Evolutionary conservation across 2,113 vertebrate species (phyloP).

Genomic region (Cariama cristata): DNA sequence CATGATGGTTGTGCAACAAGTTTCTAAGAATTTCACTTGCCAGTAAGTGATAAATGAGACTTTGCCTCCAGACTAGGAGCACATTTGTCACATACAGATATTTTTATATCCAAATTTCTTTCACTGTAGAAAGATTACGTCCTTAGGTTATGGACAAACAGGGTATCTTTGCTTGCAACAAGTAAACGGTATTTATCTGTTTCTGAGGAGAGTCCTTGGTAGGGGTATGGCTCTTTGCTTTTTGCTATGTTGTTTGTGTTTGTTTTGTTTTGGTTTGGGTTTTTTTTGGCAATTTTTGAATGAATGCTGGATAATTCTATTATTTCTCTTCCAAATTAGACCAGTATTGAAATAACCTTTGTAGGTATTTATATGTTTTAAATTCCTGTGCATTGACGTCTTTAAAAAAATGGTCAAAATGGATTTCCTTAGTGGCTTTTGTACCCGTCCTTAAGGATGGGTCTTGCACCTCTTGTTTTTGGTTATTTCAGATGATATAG

Average conservation of each 20-base stretch:
- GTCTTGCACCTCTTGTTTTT: not conserved
- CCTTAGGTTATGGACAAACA: not conserved
- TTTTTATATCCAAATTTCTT: not conserved
- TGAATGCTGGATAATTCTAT: not conserved
- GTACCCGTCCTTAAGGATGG: not conserved
- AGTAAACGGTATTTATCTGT: not conserved
- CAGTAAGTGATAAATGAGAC: not conserved
- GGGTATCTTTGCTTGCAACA: not conserved
- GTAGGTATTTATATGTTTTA: not conserved
- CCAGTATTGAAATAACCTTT: not conserved
- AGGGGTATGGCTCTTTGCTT: not conserved
- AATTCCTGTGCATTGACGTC: not conserved
- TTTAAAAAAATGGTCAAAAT: not conserved
- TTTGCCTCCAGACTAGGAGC: not conserved
- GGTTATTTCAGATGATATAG: not conserved
- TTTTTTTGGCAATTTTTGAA: not conserved
- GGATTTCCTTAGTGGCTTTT: not conserved
- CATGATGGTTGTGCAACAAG: rapidly evolving
- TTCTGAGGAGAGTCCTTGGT: not conserved
- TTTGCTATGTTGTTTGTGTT: not conserved
- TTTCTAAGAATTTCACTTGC: not conserved
- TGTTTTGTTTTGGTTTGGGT: not conserved
- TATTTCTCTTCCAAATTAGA: not conserved
- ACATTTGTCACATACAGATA: not conserved
- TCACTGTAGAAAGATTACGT: not conserved